Percentiles rank a stretch among this genome's conserved stretches.
Evolutionary conservation across 1,140 invertebrate genomes (phyloP).

Genomic region (Nephotettix cincticeps): DNA sequence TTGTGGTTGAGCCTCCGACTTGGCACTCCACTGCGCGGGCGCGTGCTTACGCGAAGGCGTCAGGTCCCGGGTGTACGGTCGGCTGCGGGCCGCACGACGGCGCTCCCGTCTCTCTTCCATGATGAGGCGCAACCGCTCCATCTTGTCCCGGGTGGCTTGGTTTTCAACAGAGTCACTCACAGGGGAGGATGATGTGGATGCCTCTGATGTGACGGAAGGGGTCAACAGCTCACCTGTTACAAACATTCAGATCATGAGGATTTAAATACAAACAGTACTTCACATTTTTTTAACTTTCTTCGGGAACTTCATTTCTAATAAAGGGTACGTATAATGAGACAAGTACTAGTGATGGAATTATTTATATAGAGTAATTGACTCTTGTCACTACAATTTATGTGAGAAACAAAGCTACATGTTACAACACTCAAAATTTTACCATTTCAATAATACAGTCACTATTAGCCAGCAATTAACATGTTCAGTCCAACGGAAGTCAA

Average conservation of each 20-base stretch:
- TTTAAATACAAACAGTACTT: neutral
- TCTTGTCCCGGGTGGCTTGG: slow-evolving; percentile 78
- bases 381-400: too few relatives aligned
- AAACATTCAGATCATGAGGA: neutral
- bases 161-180: slow-evolving; percentile 57
- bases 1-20: slow-evolving; percentile 33
- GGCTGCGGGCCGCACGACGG: slow-evolving; percentile 72
- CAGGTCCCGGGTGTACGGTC: slow-evolving; percentile 38
- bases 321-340: too few relatives aligned
- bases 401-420: too few relatives aligned
- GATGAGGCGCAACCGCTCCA: slow-evolving; percentile 79
- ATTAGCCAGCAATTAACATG: too few relatives aligned
- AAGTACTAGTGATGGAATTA: too few relatives aligned
- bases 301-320: too few relatives aligned
- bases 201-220: neutral
- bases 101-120: slow-evolving; percentile 85
- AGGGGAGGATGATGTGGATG: neutral
- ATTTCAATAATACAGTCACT: too few relatives aligned
- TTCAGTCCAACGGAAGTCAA: too few relatives aligned
- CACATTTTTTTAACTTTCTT: too few relatives aligned
- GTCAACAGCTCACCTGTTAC: neutral
- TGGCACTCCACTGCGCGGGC: slow-evolving; percentile 34
- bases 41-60: neutral
- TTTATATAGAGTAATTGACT: too few relatives aligned
- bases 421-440: too few relatives aligned